These are phyloP conservation scores for Crotalus viridis DNA, from an alignment of 2,113 vertebrate genomes.

Conservation along the genomic window DNA sequence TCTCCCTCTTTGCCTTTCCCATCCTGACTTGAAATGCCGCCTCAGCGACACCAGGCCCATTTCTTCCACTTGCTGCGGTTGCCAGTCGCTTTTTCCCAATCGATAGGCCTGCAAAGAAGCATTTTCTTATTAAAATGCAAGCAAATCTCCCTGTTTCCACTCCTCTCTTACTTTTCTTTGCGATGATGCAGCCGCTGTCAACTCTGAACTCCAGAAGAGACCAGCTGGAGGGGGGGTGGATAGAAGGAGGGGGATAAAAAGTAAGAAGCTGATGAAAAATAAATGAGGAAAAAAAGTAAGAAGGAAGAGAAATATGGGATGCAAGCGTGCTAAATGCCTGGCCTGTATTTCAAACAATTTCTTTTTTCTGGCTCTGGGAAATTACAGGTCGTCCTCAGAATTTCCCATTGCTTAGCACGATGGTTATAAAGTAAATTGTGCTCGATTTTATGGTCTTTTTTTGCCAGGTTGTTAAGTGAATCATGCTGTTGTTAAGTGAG, in stretches of 20 bases:
- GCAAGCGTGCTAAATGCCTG: not conserved
- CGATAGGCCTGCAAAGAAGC: conserved; percentile 12
- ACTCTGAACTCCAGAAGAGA: not conserved
- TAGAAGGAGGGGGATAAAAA: not conserved
- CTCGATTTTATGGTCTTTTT: not conserved
- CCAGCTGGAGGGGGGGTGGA: too few species aligned
- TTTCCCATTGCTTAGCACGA: not conserved
- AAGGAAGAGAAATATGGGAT: not conserved
- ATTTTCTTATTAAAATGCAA: conserved; percentile 28
- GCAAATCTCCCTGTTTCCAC: not conserved
- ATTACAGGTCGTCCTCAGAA: not conserved
- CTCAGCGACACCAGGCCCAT: conserved; percentile 11
- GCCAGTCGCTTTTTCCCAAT: conserved; percentile 26
- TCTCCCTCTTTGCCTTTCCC: not conserved
- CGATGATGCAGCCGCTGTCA: not conserved
- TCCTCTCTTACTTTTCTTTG: not conserved
- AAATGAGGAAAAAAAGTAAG: not conserved
- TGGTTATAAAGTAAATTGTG: not conserved
- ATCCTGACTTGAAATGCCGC: not conserved
- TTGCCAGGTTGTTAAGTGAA: not conserved
- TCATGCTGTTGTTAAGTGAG: not conserved
- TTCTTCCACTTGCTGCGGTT: not conserved
- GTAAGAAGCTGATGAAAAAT: not conserved
- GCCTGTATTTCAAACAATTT: not conserved
- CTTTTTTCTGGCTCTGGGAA: not conserved